Percentiles rank a stretch among this genome's conserved stretches.
These are phyloP conservation scores for Mythimna lalbum DNA, from an alignment of 2,888 invertebrate species.

Conservation along the genomic window DNA sequence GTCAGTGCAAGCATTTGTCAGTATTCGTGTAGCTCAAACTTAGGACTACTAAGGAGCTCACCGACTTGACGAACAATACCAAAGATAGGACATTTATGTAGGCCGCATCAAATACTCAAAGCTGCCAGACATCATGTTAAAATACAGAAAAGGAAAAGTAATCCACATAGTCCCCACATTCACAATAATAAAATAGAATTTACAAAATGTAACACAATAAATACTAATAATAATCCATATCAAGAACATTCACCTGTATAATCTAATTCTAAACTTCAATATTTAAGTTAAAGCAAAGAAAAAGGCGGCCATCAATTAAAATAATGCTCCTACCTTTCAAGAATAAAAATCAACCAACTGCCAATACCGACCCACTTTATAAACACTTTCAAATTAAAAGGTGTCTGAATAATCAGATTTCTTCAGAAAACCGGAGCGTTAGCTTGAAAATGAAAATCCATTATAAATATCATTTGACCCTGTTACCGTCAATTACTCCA, in stretches of 20 bases:
- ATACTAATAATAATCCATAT: too few species aligned
- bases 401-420: conserved; percentile 48
- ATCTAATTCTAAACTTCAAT: not conserved
- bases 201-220: too few species aligned
- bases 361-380: conserved; percentile 36
- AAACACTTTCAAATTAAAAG: conserved; percentile 50
- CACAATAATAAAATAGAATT: too few species aligned
- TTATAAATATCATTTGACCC: conserved; percentile 55
- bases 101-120: too few species aligned
- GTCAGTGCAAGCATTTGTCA: too few species aligned
- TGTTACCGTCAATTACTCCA: conserved; percentile 54
- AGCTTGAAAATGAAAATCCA: conserved; percentile 49
- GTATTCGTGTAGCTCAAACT: too few species aligned
- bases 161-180: too few species aligned
- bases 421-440: conserved; percentile 29
- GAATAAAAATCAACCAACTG: conserved; percentile 15
- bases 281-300: not conserved
- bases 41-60: too few species aligned
- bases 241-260: not conserved
- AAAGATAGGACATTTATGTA: too few species aligned
- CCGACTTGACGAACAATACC: too few species aligned
- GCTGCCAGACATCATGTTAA: too few species aligned
- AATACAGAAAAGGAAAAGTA: too few species aligned
- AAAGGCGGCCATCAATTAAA: conserved; percentile 1
- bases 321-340: not conserved